Base-by-base conservation (phyloP, 2,113 vertebrate species). In the Podocnemis expansa region DNA sequence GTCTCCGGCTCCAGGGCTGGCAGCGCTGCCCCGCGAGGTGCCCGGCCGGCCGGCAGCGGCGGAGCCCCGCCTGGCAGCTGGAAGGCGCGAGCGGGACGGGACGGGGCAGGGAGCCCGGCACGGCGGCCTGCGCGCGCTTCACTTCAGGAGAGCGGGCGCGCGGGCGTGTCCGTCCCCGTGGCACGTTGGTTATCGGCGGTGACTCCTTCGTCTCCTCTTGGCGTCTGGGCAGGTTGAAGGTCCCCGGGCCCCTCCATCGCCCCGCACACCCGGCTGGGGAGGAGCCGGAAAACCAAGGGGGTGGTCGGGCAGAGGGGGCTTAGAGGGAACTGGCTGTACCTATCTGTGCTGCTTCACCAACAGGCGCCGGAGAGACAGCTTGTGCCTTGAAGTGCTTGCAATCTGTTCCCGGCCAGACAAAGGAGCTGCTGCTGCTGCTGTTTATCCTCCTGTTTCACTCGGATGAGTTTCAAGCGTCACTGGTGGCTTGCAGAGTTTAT, bases 361-460 rank as follows among this genome's bases (percentile, higher is more conserved):
- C 22, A 6, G 31, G 38, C 22, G 45, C 3, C 47, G 67, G 41
- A 38, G 12, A 87, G 73, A 84, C 92, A n/a, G n/a, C 84, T 2
- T 85, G 24, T 67, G 31, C 38, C 21, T 25, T 51, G 70, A 67
- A 49, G 19, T 67, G 80, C 41, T 76, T 51, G n/a, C 34, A 34
- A 75, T 10, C 47, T 24, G 34, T 89, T 55, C 45, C 60, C 58
- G 89, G 38, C 16, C 43, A 96, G 85, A 96, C 89, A 96, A 96
- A 96, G 96, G 88, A 89, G 78, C 92, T 38, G 90, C 73, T 82
- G 78, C 92, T 38, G 90, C 73, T 82, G 27, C 87, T 55, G 86
- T 25, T 0, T 22, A 43, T 29, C 49, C 41, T 38, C 25, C 6
- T 76, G 5, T 54, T 41, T 73, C 88, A 6, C 38, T 4, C 81